Conservation (phyloP, 2,797 vertebrate species). For the Pempheris klunzingeri region DNA sequence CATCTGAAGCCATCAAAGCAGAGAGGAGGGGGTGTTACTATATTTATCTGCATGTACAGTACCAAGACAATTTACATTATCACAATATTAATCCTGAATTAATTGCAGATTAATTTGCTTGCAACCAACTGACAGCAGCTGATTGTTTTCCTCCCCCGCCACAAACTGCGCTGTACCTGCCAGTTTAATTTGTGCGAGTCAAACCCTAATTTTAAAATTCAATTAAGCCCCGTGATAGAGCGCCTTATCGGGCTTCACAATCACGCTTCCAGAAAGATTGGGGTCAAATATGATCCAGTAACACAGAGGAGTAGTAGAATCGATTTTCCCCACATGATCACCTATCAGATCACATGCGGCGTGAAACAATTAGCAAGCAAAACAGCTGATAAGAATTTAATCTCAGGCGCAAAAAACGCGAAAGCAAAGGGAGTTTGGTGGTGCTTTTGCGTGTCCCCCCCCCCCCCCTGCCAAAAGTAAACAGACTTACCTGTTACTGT, state of each 20-base stretch:
- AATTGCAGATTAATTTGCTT: constrained; percentile 3
- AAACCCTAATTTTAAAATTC: constrained; percentile 29
- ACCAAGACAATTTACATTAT: constrained; percentile 1
- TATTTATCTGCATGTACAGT: neutral
- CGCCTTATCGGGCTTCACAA: constrained; percentile 25
- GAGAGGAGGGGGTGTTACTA: neutral
- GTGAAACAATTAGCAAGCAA: neutral
- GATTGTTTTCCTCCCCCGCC: neutral
- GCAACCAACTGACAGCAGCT: neutral
- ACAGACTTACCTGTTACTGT: constrained; percentile 73
- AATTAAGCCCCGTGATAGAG: constrained; percentile 36
- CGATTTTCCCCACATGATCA: neutral
- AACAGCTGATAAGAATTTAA: neutral
- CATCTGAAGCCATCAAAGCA: neutral
- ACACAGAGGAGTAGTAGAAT: neutral
- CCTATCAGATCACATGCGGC: neutral
- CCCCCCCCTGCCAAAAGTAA: neutral
- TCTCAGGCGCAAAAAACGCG: neutral
- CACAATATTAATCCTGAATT: neutral
- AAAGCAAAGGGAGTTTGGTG: neutral
- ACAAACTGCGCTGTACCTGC: neutral
- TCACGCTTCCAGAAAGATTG: constrained; percentile 25
- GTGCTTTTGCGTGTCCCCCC: too few species aligned
- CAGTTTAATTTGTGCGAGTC: constrained; percentile 26
- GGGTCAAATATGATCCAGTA: constrained; percentile 27